phyloP scores from a whole-genome alignment of 2,797 vertebrate species.

The Coilia nasus region DNA sequence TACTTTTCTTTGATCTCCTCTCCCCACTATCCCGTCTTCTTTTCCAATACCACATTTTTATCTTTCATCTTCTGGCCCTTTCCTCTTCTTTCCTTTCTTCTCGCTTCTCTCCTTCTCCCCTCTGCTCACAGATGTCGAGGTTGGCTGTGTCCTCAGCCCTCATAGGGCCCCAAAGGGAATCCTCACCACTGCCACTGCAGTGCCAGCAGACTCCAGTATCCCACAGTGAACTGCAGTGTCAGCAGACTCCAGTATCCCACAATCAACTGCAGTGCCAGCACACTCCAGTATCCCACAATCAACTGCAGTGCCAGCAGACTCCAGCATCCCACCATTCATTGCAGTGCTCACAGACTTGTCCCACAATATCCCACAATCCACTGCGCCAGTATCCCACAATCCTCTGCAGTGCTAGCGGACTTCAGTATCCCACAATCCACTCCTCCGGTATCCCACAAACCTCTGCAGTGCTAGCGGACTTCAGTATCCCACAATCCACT shows the following conservation, averaged over 20 bases:
- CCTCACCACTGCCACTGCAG: constrained; percentile 49
- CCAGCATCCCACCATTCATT: constrained; percentile 49
- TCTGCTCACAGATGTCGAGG: constrained; percentile 55
- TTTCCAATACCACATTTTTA: not conserved
- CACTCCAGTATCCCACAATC: constrained; percentile 35
- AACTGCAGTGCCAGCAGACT: constrained; percentile 21
- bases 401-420: constrained; percentile 13
- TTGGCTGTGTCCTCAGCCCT: constrained; percentile 59
- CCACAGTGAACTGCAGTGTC: constrained; percentile 28
- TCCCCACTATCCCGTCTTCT: not conserved
- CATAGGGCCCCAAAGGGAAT: constrained; percentile 66
- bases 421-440: constrained; percentile 56
- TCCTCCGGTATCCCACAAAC: too few species aligned
- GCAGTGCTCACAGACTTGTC: constrained; percentile 32
- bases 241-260: too few species aligned
- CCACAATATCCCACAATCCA: constrained; percentile 55
- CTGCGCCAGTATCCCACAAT: not conserved
- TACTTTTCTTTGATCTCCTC: not conserved
- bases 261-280: not conserved
- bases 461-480: too few species aligned
- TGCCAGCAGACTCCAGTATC: not conserved
- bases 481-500: too few species aligned
- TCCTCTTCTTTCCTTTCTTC: not conserved
- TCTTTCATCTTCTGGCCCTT: not conserved
- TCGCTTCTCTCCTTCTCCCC: constrained; percentile 17